phyloP scores from a whole-genome alignment of 2,888 invertebrate species.

The Pelosia muscerda region DNA sequence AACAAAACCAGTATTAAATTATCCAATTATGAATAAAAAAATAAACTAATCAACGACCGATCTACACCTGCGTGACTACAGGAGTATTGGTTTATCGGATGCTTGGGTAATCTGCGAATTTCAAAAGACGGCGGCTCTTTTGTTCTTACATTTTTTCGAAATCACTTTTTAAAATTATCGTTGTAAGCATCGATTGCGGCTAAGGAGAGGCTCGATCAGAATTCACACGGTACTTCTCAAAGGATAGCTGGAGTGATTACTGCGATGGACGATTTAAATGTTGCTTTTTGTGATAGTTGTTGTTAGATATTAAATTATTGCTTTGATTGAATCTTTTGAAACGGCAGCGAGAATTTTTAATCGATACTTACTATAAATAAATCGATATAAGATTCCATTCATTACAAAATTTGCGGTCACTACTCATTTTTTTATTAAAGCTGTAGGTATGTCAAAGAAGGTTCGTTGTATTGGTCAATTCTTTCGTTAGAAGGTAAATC shows the following conservation, averaged over 20 bases:
- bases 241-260: slow-evolving; percentile 73
- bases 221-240: slow-evolving; percentile 81
- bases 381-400: background rate
- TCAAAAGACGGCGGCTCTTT: slow-evolving; percentile 77
- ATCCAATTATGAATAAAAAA: slow-evolving; percentile 45
- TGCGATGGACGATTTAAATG: slow-evolving; percentile 51
- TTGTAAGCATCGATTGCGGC: slow-evolving; percentile 75
- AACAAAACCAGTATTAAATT: slow-evolving; percentile 40
- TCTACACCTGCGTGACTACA: slow-evolving; percentile 61
- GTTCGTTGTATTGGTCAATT: background rate
- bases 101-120: slow-evolving; percentile 83
- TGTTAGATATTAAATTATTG: slow-evolving; percentile 36
- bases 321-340: slow-evolving; percentile 13
- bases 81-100: slow-evolving; percentile 84
- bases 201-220: slow-evolving; percentile 67
- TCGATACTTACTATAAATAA: background rate
- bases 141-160: slow-evolving; percentile 74
- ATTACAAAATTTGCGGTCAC: background rate
- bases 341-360: background rate
- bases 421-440: background rate
- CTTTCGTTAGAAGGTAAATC: background rate
- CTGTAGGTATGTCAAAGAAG: background rate
- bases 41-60: slow-evolving; percentile 58
- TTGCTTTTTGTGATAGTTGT: slow-evolving; percentile 57
- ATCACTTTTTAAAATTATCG: slow-evolving; percentile 79